Conservation (phyloP, 2,888 invertebrate species). For the Nesidiocoris tenuis region DNA sequence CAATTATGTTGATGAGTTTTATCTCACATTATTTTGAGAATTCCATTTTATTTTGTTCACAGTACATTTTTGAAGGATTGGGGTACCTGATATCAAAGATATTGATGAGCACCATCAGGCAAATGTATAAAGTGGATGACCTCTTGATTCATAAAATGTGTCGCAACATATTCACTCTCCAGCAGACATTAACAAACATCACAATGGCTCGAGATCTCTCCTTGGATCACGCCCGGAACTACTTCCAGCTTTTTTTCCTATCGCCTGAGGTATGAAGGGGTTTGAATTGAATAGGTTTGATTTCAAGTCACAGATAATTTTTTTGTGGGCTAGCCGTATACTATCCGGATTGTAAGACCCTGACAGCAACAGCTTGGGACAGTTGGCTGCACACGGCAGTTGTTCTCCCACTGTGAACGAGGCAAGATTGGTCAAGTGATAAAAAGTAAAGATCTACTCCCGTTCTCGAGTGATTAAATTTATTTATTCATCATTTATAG, state of each 20-base stretch:
- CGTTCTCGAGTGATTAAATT: too few relatives aligned
- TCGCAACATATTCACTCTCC: slow-evolving; percentile 78
- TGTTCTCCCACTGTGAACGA: too few relatives aligned
- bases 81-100: slow-evolving; percentile 79
- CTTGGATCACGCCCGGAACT: slow-evolving; percentile 84
- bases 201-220: slow-evolving; percentile 79
- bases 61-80: slow-evolving; percentile 89
- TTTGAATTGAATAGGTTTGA: too few relatives aligned
- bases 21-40: background rate
- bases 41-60: slow-evolving; percentile 52
- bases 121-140: slow-evolving; percentile 76
- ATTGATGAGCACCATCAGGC: slow-evolving; percentile 76
- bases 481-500: too few relatives aligned
- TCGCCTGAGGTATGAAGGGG: slow-evolving; percentile 69
- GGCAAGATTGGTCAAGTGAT: too few relatives aligned
- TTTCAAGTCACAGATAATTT: too few relatives aligned
- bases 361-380: too few relatives aligned
- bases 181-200: slow-evolving; percentile 81
- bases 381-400: too few relatives aligned
- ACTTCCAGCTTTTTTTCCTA: slow-evolving; percentile 81
- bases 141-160: slow-evolving; percentile 81
- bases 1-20: too few relatives aligned
- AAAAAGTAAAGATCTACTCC: too few relatives aligned
- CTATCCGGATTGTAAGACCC: too few relatives aligned
- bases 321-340: too few relatives aligned